Conservation (phyloP, 2,888 invertebrate species). For the Pollenia angustigena region DNA sequence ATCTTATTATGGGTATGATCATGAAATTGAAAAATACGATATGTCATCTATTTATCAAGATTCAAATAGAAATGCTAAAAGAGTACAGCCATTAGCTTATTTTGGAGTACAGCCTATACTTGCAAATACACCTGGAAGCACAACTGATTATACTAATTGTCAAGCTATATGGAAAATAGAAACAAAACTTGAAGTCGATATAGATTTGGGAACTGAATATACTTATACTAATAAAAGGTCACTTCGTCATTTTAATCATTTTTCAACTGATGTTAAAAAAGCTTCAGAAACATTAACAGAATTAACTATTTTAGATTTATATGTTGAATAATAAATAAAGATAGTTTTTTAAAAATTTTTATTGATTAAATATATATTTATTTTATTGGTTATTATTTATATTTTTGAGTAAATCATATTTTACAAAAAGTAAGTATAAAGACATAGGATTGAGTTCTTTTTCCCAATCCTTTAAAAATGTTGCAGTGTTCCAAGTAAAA, state of each 20-base stretch:
- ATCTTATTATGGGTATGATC: not conserved
- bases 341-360: too few species aligned
- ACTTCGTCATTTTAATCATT: not conserved
- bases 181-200: not conserved
- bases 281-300: not conserved
- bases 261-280: not conserved
- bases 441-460: not conserved
- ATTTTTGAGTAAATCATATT: not conserved
- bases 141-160: not conserved
- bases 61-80: not conserved
- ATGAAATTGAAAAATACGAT: not conserved
- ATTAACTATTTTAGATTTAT: not conserved
- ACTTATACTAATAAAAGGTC: not conserved
- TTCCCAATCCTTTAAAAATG: not conserved
- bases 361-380: too few species aligned
- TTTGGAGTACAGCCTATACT: not conserved
- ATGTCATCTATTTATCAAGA: not conserved
- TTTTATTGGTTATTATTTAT: not conserved
- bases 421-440: not conserved
- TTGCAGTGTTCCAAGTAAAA: not conserved
- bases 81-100: not conserved
- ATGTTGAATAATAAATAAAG: not conserved
- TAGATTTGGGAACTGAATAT: not conserved
- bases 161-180: not conserved
- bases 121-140: not conserved